Evolutionary conservation across 1,140 invertebrate genomes (phyloP).

Genomic region (Pectinophora gossypiella): DNA sequence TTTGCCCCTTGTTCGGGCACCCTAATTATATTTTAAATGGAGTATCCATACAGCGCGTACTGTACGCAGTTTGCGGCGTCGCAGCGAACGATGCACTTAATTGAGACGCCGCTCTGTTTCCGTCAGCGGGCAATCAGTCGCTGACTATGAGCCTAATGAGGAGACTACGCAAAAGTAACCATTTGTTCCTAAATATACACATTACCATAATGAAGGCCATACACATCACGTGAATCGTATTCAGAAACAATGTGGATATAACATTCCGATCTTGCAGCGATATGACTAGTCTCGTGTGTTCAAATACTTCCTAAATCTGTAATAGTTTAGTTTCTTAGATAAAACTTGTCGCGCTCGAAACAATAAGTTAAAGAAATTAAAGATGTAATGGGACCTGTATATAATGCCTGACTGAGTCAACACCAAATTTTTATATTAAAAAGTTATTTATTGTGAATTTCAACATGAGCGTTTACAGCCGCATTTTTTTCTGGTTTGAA

Average conservation of each 20-base stretch:
- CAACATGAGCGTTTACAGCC: conserved; percentile 9
- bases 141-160: no score
- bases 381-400: conserved; percentile 58
- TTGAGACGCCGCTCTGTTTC: no score
- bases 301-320: conserved; percentile 31
- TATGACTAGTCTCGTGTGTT: conserved; percentile 58
- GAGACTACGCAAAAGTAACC: no score
- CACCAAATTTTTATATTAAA: conserved; percentile 58
- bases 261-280: conserved; percentile 48
- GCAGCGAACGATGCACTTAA: no score
- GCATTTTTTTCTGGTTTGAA: not conserved
- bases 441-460: conserved; percentile 44
- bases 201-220: no score
- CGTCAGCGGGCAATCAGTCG: no score
- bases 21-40: no score
- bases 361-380: conserved; percentile 11
- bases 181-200: no score
- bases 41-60: no score
- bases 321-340: conserved; percentile 32
- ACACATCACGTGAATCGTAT: no score
- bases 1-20: no score
- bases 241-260: conserved; percentile 21
- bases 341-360: conserved; percentile 36
- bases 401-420: conserved; percentile 62
- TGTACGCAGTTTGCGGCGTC: no score